These are phyloP conservation scores for Lutjanus campechanus DNA, from an alignment of 2,797 vertebrate species.

Conservation along the genomic window DNA sequence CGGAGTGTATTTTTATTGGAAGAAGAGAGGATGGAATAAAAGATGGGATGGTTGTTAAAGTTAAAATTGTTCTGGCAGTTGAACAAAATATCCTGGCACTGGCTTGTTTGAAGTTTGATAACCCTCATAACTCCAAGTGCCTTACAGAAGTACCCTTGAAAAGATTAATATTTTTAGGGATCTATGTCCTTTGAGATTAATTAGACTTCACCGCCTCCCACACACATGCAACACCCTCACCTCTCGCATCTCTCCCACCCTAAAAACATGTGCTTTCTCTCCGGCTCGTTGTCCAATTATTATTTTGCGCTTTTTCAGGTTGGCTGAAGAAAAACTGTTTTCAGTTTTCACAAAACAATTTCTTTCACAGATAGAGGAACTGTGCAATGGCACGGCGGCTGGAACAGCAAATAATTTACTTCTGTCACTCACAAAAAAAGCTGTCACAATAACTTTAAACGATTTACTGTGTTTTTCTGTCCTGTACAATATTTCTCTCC, in stretches of 20 bases:
- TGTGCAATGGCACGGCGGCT: neutral
- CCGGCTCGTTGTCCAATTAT: neutral
- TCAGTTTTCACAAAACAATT: conserved; percentile 43
- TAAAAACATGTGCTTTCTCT: neutral
- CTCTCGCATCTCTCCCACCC: neutral
- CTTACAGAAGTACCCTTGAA: neutral
- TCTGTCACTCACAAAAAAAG: conserved; percentile 48
- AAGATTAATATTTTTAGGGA: neutral
- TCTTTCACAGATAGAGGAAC: conserved; percentile 11
- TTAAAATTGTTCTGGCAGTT: neutral
- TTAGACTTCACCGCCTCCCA: neutral
- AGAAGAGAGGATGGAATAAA: neutral
- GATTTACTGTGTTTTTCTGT: conserved; percentile 12
- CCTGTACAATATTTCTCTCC: conserved; percentile 1
- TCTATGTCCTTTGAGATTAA: conserved; percentile 2
- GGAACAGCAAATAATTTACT: conserved; percentile 28
- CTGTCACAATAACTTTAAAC: conserved; percentile 22
- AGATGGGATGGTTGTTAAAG: conserved; percentile 6
- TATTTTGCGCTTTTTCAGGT: conserved; percentile 29
- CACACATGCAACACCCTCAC: neutral
- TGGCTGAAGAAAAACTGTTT: neutral
- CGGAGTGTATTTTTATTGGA: neutral
- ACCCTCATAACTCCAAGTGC: conserved; percentile 12
- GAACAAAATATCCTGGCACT: conserved; percentile 18
- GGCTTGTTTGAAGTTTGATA: conserved; percentile 3